phyloP scores from a whole-genome alignment of 2,797 vertebrate species.

The Clarias laeviceps region DNA sequence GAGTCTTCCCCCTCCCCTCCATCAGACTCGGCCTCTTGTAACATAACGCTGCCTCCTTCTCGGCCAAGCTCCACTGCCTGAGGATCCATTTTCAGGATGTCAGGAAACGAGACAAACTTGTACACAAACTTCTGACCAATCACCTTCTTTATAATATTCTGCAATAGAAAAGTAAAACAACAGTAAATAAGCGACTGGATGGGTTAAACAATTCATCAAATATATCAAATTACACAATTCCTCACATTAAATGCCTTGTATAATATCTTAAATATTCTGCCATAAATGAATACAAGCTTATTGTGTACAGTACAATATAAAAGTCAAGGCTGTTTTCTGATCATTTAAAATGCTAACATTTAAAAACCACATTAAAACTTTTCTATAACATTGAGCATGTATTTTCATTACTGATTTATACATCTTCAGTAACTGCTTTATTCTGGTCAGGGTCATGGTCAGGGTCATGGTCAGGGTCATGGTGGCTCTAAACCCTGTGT shows the following conservation, averaged over 20 bases:
- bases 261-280: not conserved
- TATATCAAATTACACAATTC: not conserved
- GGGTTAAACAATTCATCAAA: not conserved
- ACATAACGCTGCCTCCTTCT: slow-evolving; percentile 78
- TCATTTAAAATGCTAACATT: not conserved
- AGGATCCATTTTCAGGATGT: slow-evolving; percentile 86
- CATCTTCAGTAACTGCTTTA: too few relatives aligned
- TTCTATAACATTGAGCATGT: not conserved
- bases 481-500: not conserved
- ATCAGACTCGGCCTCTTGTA: slow-evolving; percentile 77
- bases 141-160: slow-evolving; percentile 93
- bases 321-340: not conserved
- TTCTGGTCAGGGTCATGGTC: too few relatives aligned
- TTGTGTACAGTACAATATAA: not conserved
- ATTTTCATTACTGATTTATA: too few relatives aligned
- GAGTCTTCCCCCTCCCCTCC: slow-evolving; percentile 76
- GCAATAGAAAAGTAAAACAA: slow-evolving; percentile 60
- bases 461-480: not conserved
- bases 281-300: not conserved
- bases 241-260: not conserved
- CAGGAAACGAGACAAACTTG: slow-evolving; percentile 89
- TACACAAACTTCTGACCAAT: slow-evolving; percentile 90
- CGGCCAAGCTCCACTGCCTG: slow-evolving; percentile 86
- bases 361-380: not conserved
- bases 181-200: not conserved